Percentiles rank a stretch among this genome's conserved stretches.
Evolutionary conservation across 2,888 invertebrate genomes (phyloP).

Genomic region (Pheosia tremula): DNA sequence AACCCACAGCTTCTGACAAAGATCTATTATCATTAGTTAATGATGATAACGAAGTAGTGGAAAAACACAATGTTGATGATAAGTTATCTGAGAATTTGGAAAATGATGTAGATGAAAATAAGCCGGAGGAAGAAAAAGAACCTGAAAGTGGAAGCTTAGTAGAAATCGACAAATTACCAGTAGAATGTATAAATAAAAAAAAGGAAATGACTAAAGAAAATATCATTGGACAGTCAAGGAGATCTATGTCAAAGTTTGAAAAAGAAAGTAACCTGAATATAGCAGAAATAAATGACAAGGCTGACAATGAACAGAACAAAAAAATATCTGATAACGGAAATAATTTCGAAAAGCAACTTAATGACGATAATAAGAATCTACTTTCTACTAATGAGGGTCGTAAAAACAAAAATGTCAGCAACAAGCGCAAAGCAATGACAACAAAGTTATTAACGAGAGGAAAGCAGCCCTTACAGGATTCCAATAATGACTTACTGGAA

Average conservation of each 20-base stretch:
- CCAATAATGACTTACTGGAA: slow-evolving; percentile 18
- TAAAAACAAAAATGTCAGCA: background rate
- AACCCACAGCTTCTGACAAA: background rate
- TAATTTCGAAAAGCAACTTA: too few relatives aligned
- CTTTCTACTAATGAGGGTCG: background rate
- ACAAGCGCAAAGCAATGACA: background rate
- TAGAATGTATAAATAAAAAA: slow-evolving; percentile 23
- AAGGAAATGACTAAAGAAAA: background rate
- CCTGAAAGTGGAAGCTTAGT: slow-evolving; percentile 1
- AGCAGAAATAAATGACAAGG: background rate
- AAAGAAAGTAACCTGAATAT: background rate
- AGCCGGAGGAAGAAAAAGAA: background rate
- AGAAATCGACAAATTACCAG: slow-evolving; percentile 11
- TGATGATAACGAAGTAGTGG: background rate
- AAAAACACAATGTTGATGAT: slow-evolving; percentile 1
- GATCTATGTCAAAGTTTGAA: slow-evolving; percentile 25
- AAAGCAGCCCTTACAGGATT: background rate
- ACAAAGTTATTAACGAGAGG: background rate
- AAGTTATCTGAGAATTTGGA: background rate
- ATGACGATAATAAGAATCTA: background rate
- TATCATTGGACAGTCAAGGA: slow-evolving; percentile 16
- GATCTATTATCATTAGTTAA: background rate
- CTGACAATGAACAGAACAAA: background rate
- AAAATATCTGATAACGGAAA: too few relatives aligned
- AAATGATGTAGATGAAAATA: background rate